phyloP scores from a whole-genome alignment of 2,888 invertebrate species.

The Acanthococcus lagerstroemiae region DNA sequence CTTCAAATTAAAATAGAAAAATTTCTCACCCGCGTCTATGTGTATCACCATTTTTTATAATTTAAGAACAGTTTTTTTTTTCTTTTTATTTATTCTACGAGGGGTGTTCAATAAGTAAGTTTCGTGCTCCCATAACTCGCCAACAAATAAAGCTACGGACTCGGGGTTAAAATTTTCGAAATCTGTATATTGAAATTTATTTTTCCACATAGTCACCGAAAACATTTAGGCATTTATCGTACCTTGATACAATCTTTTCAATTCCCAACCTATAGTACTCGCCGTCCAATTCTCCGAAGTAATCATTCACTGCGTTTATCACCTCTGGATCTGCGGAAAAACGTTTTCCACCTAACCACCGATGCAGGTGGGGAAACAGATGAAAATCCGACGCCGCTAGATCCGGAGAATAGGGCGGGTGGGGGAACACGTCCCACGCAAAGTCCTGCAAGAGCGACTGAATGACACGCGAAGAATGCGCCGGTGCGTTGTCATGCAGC shows the following conservation, averaged over 20 bases:
- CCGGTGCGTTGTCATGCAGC: neutral
- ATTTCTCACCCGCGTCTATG: too few species aligned
- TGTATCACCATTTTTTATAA: too few species aligned
- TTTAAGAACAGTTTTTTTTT: too few species aligned
- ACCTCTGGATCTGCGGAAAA: neutral
- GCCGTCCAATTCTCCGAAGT: neutral
- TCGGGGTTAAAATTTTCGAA: too few species aligned
- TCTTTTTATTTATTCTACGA: neutral
- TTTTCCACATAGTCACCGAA: neutral
- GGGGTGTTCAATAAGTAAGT: neutral
- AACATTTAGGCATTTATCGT: neutral
- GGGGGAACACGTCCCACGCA: neutral
- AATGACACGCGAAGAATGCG: conserved; percentile 31
- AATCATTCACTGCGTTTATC: neutral
- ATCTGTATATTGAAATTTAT: neutral
- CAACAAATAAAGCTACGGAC: neutral
- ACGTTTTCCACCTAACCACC: neutral
- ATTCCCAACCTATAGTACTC: neutral
- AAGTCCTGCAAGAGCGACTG: neutral
- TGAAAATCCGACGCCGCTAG: neutral
- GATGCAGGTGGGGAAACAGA: neutral
- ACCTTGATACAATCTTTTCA: neutral
- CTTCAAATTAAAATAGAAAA: too few species aligned
- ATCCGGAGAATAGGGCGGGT: neutral
- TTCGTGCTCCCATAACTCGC: neutral